Evolutionary conservation across 2,888 invertebrate genomes (phyloP), one percentile per base, ranked within the genome.

Genomic region (Syritta pipiens): DNA sequence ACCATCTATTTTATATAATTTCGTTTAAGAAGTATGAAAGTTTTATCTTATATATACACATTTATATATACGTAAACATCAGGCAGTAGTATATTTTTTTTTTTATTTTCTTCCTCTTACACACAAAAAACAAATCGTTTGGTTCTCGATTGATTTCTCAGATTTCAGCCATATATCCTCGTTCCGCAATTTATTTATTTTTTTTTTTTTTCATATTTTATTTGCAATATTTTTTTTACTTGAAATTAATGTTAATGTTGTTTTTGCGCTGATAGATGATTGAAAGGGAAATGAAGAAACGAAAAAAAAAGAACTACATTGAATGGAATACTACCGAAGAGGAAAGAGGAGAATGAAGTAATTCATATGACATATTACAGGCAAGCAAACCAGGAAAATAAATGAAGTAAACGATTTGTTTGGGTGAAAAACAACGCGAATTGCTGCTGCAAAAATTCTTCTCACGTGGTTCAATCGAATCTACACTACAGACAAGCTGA

Each of bases 11-110:
- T 53, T 53, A 24, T 40, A 53, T 37, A 53, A 69, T 65, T 72
- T 72, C 67, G 46, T 67, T 72, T 55, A 55, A 79, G 55, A 72
- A 67, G 59, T 77, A 79, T 53, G 77, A 79, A 79, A 72, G 55
- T 51, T 55, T 49, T 49, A 42, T 72, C 55, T 79, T 79, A 72
- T 55, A 55, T 77, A 59, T 79, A 72, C 26, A 79, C 60, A 55
- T 67, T 79, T 62, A 67, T 67, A 55, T 49, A 72, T 65, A 72
- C 72, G 72, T 67, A 67, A 79, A 79, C 72, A 67, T 79, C 79
- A 79, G 79, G 79, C 79, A 79, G 79, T 79, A 79, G 65, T 77
- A 53, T 37, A 10, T 46, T 19, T 60, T 12, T 62, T 76, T 51
- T 46, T 24, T n/a, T 57, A 9, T 65, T 75, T 59, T 24, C 10